Conservation (phyloP, 2,888 invertebrate species). For the Mechanitis messenoides region DNA sequence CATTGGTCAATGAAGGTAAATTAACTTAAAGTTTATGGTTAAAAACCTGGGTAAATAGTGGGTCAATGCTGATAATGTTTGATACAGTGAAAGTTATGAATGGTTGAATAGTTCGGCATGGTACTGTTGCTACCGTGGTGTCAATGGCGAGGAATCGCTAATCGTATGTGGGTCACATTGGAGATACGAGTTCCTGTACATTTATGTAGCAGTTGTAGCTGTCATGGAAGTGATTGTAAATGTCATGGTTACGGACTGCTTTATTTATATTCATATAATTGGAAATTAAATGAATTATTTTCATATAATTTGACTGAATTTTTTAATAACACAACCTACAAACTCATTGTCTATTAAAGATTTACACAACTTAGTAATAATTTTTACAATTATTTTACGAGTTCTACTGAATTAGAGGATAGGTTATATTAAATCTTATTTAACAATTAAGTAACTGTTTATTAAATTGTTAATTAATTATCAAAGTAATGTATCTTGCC, state of each 20-base stretch:
- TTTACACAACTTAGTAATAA: too few relatives aligned
- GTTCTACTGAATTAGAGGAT: too few relatives aligned
- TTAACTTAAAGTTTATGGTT: slow-evolving; percentile 29
- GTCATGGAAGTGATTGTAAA: slow-evolving; percentile 21
- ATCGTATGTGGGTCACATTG: slow-evolving; percentile 33
- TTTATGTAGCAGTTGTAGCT: slow-evolving; percentile 11
- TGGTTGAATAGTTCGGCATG: slow-evolving; percentile 16
- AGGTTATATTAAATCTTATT: too few relatives aligned
- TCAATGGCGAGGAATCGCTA: slow-evolving; percentile 29
- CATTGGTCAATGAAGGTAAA: slow-evolving; percentile 28
- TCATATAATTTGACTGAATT: neutral
- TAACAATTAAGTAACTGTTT: too few relatives aligned
- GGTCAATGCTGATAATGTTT: slow-evolving; percentile 33
- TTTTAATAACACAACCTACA: neutral
- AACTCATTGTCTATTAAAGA: too few relatives aligned
- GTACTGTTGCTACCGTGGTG: slow-evolving; percentile 16
- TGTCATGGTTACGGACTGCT: slow-evolving; percentile 26
- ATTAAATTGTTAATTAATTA: too few relatives aligned
- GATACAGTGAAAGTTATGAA: slow-evolving; percentile 26
- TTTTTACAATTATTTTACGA: too few relatives aligned
- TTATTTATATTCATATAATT: slow-evolving; percentile 18
- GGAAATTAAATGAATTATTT: slow-evolving; percentile 5
- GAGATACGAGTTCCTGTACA: slow-evolving; percentile 18
- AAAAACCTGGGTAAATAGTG: slow-evolving; percentile 29
- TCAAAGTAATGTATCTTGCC: too few relatives aligned